Conservation (phyloP, 2,888 invertebrate species). For the Parnassius mnemosyne region DNA sequence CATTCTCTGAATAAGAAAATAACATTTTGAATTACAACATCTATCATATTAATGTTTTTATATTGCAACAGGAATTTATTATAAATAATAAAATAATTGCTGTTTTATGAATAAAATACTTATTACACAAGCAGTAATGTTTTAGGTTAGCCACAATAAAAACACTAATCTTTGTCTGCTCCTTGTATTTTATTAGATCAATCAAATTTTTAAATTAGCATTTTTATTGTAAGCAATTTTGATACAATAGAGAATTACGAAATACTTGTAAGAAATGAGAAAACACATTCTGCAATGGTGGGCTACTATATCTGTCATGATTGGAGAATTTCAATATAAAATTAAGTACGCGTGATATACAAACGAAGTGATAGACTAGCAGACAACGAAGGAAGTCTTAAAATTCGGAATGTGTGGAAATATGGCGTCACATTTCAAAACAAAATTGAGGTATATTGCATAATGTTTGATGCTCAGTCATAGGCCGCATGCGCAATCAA, state of each 20-base stretch:
- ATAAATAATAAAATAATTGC: background rate
- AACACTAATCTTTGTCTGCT: no score
- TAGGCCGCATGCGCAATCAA: constrained; percentile 18
- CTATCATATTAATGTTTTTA: constrained; percentile 25
- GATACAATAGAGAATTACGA: no score
- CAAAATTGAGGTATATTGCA: constrained; percentile 3
- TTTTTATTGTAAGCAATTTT: no score
- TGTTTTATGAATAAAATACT: background rate
- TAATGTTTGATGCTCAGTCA: constrained; percentile 1
- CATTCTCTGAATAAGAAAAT: constrained; percentile 28
- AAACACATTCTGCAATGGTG: no score
- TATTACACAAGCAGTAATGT: background rate
- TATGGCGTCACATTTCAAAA: constrained; percentile 15
- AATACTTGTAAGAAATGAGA: no score
- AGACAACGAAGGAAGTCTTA: constrained; percentile 32
- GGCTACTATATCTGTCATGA: constrained; percentile 10
- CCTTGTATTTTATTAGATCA: no score
- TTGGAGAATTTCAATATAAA: background rate
- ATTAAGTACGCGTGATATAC: constrained; percentile 19
- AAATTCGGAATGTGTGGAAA: constrained; percentile 50
- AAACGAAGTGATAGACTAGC: constrained; percentile 3
- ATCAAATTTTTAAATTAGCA: no score
- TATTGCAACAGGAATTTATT: constrained; percentile 27
- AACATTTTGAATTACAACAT: constrained; percentile 32
- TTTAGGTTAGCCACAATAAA: no score